Conservation (phyloP, 2,888 invertebrate genomes). For the Erebia palarica region DNA sequence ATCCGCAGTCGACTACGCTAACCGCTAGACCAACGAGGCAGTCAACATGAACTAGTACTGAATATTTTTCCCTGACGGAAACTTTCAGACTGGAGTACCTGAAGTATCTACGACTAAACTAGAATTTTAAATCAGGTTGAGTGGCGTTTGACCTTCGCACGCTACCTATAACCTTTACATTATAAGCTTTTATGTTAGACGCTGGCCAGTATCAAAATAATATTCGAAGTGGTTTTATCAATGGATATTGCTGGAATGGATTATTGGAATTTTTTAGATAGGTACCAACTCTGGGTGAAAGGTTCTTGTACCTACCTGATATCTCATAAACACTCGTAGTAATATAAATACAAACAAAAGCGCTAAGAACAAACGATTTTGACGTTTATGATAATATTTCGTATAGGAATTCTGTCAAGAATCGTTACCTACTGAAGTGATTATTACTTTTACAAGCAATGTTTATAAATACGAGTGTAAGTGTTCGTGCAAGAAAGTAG, state of each 20-base stretch:
- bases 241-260: not conserved
- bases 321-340: no score
- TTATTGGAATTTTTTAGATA: not conserved
- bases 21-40: no score
- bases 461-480: no score
- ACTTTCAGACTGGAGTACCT: not conserved
- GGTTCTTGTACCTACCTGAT: no score
- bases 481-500: no score
- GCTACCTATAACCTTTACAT: not conserved
- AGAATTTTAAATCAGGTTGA: conserved; percentile 6
- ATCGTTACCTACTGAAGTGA: no score
- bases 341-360: no score
- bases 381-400: no score
- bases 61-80: not conserved
- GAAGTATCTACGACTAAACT: not conserved
- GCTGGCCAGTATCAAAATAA: not conserved
- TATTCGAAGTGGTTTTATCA: not conserved
- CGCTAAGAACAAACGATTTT: no score
- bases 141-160: not conserved
- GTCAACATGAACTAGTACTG: not conserved
- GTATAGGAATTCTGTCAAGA: no score
- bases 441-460: no score
- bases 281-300: not conserved
- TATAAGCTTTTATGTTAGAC: not conserved
- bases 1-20: no score